These are phyloP conservation scores for Drosophila suzukii DNA, from an alignment of 1,140 invertebrate species.

Conservation along the genomic window DNA sequence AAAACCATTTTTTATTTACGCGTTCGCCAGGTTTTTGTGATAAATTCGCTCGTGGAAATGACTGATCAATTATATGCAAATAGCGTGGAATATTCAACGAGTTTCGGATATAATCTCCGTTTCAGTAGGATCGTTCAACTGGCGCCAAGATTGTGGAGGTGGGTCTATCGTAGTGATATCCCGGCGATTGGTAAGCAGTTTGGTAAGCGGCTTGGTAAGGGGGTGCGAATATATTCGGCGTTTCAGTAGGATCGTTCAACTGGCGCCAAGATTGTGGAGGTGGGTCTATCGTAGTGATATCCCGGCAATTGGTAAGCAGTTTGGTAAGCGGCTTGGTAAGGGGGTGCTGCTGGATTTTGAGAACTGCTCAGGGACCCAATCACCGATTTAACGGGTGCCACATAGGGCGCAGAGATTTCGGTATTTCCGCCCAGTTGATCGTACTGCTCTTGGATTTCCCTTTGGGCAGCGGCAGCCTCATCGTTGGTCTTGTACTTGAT, in stretches of 20 bases:
- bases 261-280: constrained; percentile 40
- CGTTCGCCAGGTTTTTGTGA: constrained; percentile 62
- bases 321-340: background rate
- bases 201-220: background rate
- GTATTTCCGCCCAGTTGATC: constrained; percentile 71
- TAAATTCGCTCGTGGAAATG: constrained; percentile 46
- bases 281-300: constrained; percentile 53
- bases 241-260: constrained; percentile 17
- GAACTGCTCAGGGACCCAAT: constrained; percentile 33
- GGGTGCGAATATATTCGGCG: background rate
- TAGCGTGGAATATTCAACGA: constrained; percentile 44
- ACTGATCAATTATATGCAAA: constrained; percentile 69
- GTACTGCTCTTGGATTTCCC: constrained; percentile 77
- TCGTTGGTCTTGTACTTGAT: constrained; percentile 89
- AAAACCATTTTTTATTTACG: constrained; percentile 64
- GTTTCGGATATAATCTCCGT: background rate
- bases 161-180: constrained; percentile 56
- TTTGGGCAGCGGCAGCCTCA: constrained; percentile 79
- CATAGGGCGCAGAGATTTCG: constrained; percentile 59
- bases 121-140: constrained; percentile 19
- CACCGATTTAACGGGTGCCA: constrained; percentile 65
- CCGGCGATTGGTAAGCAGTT: background rate
- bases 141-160: constrained; percentile 39
- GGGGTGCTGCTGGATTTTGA: constrained; percentile 11
- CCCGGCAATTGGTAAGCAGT: background rate